Conservation (phyloP, 1,140 invertebrate genomes). For the Nylanderia fulva region DNA sequence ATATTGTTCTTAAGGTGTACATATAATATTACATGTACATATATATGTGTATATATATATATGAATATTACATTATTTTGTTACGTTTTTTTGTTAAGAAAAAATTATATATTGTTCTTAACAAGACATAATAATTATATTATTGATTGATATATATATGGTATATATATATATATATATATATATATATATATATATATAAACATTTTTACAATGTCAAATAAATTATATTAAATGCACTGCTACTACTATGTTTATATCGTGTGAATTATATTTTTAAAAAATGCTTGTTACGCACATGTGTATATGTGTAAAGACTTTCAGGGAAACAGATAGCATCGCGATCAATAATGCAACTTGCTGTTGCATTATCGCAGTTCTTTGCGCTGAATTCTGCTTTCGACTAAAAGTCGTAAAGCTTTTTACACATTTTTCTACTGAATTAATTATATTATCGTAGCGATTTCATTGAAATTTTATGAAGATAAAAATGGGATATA, state of each 20-base stretch:
- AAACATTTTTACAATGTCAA: background rate
- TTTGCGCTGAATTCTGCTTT: conserved; percentile 17
- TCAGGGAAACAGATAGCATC: background rate
- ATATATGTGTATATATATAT: too few relatives aligned
- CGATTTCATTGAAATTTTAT: conserved; percentile 12
- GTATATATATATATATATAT: too few relatives aligned
- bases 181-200: too few relatives aligned
- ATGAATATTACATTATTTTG: background rate
- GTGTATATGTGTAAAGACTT: background rate
- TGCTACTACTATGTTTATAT: too few relatives aligned
- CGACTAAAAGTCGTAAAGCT: background rate
- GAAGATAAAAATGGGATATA: background rate
- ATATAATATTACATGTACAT: too few relatives aligned
- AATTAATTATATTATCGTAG: background rate
- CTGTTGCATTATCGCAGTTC: background rate
- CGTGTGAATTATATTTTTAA: background rate
- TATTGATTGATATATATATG: too few relatives aligned
- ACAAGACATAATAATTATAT: too few relatives aligned
- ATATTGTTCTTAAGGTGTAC: too few relatives aligned
- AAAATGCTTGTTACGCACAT: background rate
- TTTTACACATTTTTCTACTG: background rate
- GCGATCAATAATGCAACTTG: conserved; percentile 23
- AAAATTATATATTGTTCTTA: background rate
- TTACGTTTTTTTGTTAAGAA: background rate
- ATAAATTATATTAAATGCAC: background rate